Evolutionary conservation across 23 tunicate genomes (phyloP).

Genomic region (Clavelina lepadiformis): DNA sequence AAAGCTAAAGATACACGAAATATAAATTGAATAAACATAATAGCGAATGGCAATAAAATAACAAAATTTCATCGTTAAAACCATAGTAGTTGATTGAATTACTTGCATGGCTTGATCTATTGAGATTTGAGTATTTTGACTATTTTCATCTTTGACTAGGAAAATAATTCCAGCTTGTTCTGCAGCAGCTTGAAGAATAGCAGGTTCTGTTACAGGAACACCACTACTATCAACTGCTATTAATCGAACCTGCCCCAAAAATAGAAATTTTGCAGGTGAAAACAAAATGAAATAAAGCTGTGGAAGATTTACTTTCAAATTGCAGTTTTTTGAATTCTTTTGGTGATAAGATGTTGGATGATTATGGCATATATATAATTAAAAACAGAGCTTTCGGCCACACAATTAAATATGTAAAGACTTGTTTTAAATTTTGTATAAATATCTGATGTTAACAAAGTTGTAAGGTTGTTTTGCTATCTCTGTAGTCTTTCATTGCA

Average conservation of each 20-base stretch:
- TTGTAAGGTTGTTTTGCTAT: too few relatives aligned
- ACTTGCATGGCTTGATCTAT: conserved; percentile 99
- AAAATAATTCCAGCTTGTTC: conserved; percentile 99
- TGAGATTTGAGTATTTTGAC: conserved; percentile 58
- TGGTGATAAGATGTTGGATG: too few relatives aligned
- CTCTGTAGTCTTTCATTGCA: too few relatives aligned
- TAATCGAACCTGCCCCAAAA: conserved; percentile 52
- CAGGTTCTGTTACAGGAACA: conserved; percentile 92
- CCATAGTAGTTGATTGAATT: neutral
- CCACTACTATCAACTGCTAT: conserved; percentile 97
- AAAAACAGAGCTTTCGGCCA: too few relatives aligned
- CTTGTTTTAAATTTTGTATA: too few relatives aligned
- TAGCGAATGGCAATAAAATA: neutral
- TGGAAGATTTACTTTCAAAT: too few relatives aligned
- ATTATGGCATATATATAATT: too few relatives aligned
- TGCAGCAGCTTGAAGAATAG: conserved; percentile 98
- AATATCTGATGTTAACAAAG: too few relatives aligned
- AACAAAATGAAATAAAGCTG: too few relatives aligned
- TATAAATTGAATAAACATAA: neutral
- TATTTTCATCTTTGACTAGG: conserved; percentile 71
- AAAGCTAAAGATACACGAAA: conserved; percentile 22
- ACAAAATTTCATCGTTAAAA: neutral
- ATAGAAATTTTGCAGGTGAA: too few relatives aligned
- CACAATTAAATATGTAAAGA: too few relatives aligned
- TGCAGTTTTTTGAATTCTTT: too few relatives aligned